These are phyloP conservation scores for Mixornis gularis DNA, from an alignment of 2,113 vertebrate genomes.

Conservation along the genomic window DNA sequence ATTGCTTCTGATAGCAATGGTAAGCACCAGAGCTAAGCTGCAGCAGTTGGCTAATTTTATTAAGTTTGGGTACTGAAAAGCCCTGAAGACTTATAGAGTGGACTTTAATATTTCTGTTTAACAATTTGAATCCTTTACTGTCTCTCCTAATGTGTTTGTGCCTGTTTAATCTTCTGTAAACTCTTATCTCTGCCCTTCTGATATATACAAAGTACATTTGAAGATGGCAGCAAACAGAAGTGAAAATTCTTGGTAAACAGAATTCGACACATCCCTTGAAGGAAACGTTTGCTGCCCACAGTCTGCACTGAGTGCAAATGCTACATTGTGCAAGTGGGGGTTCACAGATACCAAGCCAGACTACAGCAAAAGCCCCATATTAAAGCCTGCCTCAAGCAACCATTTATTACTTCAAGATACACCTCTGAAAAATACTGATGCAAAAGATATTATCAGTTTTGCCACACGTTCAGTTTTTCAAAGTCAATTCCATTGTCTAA, in stretches of 20 bases:
- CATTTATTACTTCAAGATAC: not conserved
- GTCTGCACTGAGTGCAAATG: not conserved
- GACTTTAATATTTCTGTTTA: constrained; percentile 52
- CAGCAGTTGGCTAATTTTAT: constrained; percentile 45
- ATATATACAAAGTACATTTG: constrained; percentile 8
- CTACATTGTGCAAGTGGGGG: not conserved
- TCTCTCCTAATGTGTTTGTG: constrained; percentile 35
- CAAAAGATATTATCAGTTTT: constrained; percentile 25
- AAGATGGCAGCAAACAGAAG: not conserved
- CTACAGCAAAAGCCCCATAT: not conserved
- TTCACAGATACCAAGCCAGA: not conserved
- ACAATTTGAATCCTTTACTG: constrained; percentile 47
- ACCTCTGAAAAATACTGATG: not conserved
- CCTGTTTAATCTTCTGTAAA: constrained; percentile 58
- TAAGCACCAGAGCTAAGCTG: constrained; percentile 3
- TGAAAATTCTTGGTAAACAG: constrained; percentile 34
- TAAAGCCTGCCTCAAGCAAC: not conserved
- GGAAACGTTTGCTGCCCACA: not conserved
- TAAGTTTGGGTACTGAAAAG: constrained; percentile 36
- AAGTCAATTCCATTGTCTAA: constrained; percentile 34
- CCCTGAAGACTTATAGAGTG: constrained; percentile 11
- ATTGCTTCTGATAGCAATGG: constrained; percentile 4
- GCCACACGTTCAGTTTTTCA: not conserved
- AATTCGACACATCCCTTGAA: not conserved
- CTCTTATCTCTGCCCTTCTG: constrained; percentile 19